phyloP scores from a whole-genome alignment of 1,140 invertebrate genomes.

The Pseudomyrmex flavicornis region DNA sequence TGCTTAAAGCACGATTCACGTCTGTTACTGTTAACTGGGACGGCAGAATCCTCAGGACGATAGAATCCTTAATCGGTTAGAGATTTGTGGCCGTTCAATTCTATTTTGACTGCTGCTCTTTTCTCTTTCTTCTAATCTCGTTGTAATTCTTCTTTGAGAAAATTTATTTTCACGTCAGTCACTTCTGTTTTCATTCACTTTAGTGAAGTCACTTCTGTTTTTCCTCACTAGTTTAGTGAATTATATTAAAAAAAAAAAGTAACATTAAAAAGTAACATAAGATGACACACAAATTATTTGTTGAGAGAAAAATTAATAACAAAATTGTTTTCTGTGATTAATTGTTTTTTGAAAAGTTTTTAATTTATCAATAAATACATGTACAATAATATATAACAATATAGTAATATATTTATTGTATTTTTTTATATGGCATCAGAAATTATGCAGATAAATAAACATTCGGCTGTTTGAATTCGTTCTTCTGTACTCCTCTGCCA shows the following conservation, averaged over 20 bases:
- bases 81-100: slow-evolving; percentile 22
- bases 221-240: not conserved
- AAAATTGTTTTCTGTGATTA: not conserved
- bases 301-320: not conserved
- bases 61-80: not conserved
- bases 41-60: slow-evolving; percentile 9
- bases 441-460: not conserved
- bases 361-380: slow-evolving; percentile 29
- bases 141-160: not conserved
- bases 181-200: not conserved
- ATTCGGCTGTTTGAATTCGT: not conserved
- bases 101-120: not conserved
- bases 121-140: not conserved
- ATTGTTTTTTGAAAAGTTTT: not conserved
- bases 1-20: slow-evolving; percentile 6
- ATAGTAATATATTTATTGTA: not conserved
- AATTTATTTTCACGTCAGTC: not conserved
- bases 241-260: not conserved
- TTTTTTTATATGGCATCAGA: not conserved
- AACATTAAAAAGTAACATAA: not conserved
- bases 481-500: not conserved
- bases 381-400: too few relatives aligned
- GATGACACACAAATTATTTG: not conserved
- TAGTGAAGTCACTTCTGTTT: not conserved
- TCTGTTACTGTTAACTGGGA: slow-evolving; percentile 15